Conservation (phyloP, 1,140 invertebrate genomes). For the Aphaenogaster ashmeadi region DNA sequence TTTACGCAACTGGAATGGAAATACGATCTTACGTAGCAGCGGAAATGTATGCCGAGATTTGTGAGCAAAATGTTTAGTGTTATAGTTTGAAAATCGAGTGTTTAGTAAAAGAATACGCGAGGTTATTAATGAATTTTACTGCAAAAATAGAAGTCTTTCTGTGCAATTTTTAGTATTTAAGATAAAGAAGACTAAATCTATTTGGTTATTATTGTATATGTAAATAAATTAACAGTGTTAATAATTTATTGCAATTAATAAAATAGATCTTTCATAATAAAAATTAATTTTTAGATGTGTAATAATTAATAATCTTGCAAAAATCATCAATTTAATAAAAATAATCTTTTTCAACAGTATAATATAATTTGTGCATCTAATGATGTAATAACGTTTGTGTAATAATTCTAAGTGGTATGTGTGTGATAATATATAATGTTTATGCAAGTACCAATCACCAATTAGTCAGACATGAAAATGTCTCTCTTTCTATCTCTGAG, state of each 20-base stretch:
- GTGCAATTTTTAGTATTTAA: background rate
- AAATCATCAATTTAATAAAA: slow-evolving; percentile 11
- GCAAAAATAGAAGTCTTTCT: background rate
- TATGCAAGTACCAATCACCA: slow-evolving; percentile 4
- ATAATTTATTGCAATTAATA: slow-evolving; percentile 5
- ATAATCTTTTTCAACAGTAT: background rate
- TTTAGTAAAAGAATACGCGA: background rate
- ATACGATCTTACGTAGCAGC: slow-evolving; percentile 18
- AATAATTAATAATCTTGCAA: slow-evolving; percentile 1
- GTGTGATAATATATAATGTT: slow-evolving; percentile 5
- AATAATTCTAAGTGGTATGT: background rate
- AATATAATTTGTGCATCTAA: background rate
- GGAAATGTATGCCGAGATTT: background rate
- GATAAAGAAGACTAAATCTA: background rate
- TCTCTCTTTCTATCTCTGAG: background rate
- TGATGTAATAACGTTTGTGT: background rate
- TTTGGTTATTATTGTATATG: background rate
- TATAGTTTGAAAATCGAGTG: background rate
- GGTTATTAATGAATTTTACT: background rate
- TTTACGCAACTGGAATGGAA: slow-evolving; percentile 33
- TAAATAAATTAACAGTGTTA: background rate
- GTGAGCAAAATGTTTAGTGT: background rate
- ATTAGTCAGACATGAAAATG: slow-evolving; percentile 27
- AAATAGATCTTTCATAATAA: background rate
- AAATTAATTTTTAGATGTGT: background rate